phyloP scores from a whole-genome alignment of 1,140 invertebrate species.

The Ruditapes philippinarum region DNA sequence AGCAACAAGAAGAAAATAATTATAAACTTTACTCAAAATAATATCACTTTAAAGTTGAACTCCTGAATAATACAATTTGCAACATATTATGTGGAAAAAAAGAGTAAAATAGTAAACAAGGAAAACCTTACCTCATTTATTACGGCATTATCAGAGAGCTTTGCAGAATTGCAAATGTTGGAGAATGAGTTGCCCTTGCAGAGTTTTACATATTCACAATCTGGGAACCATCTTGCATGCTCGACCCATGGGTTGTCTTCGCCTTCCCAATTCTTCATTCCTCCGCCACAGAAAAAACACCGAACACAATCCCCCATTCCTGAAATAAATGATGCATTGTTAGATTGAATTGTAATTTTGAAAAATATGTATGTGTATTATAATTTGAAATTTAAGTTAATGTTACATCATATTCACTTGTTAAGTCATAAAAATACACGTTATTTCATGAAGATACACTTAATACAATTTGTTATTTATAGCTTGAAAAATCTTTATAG shows the following conservation, averaged over 20 bases:
- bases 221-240: neutral
- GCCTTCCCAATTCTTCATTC: neutral
- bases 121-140: neutral
- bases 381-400: neutral
- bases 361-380: neutral
- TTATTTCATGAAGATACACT: neutral
- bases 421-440: neutral
- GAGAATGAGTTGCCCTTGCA: constrained; percentile 92
- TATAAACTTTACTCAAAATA: too few species aligned
- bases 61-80: neutral
- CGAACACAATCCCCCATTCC: neutral
- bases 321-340: neutral
- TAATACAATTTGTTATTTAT: neutral
- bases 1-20: too few species aligned
- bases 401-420: neutral
- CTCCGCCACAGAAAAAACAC: neutral
- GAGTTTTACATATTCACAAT: constrained; percentile 90
- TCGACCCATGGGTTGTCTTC: constrained; percentile 3
- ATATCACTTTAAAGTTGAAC: too few species aligned
- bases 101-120: neutral
- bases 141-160: neutral
- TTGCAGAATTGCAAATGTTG: neutral
- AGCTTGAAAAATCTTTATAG: neutral
- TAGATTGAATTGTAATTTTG: neutral
- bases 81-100: neutral